Conservation (phyloP, 1,140 invertebrate genomes). For the Daktulosphaira vitifoliae region DNA sequence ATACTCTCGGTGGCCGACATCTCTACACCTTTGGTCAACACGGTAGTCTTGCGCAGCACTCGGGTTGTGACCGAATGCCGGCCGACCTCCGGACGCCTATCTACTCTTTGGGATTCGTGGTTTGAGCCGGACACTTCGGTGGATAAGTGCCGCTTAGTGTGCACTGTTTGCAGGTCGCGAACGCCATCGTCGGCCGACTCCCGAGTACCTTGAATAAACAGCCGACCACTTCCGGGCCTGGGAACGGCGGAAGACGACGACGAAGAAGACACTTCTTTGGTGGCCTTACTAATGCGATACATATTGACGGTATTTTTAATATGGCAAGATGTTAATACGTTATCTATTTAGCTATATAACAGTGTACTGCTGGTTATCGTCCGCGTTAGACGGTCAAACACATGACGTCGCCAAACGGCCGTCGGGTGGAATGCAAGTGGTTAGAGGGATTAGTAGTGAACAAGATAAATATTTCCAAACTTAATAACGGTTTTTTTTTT, state of each 20-base stretch:
- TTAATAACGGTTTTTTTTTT: too few species aligned
- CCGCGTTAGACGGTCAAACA: too few species aligned
- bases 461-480: too few species aligned
- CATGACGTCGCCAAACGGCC: too few species aligned
- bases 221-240: conserved; percentile 44
- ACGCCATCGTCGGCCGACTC: conserved; percentile 50
- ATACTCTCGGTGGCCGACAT: conserved; percentile 63
- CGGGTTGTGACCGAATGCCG: conserved; percentile 72
- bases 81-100: conserved; percentile 61
- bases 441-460: too few species aligned
- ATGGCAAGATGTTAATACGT: too few species aligned
- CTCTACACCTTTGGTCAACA: conserved; percentile 76
- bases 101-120: conserved; percentile 69
- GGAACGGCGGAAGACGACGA: conserved; percentile 39
- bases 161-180: conserved; percentile 60
- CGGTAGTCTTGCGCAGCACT: conserved; percentile 82
- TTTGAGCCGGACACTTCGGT: conserved; percentile 75
- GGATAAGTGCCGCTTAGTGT: conserved; percentile 69
- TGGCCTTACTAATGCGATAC: conserved; percentile 57
- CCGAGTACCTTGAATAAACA: conserved; percentile 70
- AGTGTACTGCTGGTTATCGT: too few species aligned
- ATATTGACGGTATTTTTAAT: conserved; percentile 44
- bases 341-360: too few species aligned
- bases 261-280: conserved; percentile 45
- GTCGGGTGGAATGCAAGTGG: too few species aligned